These are phyloP conservation scores for Leptinotarsa rubiginosa DNA, from an alignment of 2,888 invertebrate species.

Conservation along the genomic window DNA sequence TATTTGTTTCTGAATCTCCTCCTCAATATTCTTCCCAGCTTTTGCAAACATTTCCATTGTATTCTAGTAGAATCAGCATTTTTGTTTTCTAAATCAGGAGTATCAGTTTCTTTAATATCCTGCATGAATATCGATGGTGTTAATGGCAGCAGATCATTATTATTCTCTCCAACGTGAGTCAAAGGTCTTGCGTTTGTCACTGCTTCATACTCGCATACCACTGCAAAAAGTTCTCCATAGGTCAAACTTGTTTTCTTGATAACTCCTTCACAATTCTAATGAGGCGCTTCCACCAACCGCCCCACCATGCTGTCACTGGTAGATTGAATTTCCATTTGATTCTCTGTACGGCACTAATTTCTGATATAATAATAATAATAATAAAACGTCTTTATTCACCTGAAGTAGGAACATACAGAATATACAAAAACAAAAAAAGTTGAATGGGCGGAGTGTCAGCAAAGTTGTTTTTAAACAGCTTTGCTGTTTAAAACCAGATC, in stretches of 20 bases:
- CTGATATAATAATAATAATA: background rate
- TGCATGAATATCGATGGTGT: constrained; percentile 1
- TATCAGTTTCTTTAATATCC: background rate
- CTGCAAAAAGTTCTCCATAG: constrained; percentile 1
- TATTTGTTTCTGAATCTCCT: constrained; percentile 1
- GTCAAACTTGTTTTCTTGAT: background rate
- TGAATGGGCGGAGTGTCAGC: too few species aligned
- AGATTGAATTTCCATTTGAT: constrained; percentile 16
- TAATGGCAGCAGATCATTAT: background rate
- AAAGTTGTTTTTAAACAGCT: too few species aligned
- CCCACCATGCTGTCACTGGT: constrained; percentile 15
- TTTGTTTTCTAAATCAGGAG: background rate
- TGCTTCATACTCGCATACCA: constrained; percentile 2
- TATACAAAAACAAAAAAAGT: too few species aligned
- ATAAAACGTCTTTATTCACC: too few species aligned
- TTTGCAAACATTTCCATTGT: background rate
- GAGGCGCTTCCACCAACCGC: constrained; percentile 13
- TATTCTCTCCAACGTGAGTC: background rate
- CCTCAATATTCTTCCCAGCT: background rate
- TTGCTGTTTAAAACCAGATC: too few species aligned
- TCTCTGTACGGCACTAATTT: background rate
- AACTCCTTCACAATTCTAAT: background rate
- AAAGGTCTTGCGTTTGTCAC: constrained; percentile 10
- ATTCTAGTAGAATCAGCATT: background rate
- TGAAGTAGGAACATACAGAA: too few species aligned